Conservation (phyloP, 2,113 vertebrate species). For the Hippoglossus stenolepis region DNA sequence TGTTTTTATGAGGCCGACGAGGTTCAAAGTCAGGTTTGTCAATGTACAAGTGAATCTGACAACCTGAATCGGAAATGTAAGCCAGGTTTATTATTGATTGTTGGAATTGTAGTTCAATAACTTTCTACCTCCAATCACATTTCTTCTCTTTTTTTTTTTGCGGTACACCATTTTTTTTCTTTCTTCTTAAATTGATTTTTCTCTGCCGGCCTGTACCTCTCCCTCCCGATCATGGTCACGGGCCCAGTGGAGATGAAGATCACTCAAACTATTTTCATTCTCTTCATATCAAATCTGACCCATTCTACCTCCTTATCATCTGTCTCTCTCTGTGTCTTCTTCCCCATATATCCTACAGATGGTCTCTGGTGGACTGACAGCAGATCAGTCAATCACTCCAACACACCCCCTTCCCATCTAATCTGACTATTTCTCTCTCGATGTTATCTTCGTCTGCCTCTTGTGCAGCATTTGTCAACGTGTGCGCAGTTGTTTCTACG, state of each 20-base stretch:
- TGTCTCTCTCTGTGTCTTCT: conserved; percentile 22
- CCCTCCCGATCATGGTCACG: conserved; percentile 31
- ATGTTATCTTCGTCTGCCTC: conserved; percentile 40
- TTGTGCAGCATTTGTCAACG: conserved; percentile 31
- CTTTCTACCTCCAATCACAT: conserved; percentile 17
- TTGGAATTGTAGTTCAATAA: conserved; percentile 1
- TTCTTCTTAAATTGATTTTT: conserved; percentile 17
- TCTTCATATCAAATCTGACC: conserved; percentile 45
- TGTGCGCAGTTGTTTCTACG: conserved; percentile 1
- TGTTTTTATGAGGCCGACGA: conserved; percentile 4
- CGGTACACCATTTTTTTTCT: not conserved
- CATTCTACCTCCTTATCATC: conserved; percentile 42
- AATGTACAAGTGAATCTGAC: conserved; percentile 9
- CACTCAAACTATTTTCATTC: conserved; percentile 54
- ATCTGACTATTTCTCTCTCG: conserved; percentile 33
- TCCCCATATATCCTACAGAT: conserved; percentile 13
- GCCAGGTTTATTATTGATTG: conserved; percentile 2
- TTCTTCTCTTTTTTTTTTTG: not conserved
- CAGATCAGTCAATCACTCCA: conserved; percentile 57
- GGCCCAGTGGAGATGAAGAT: conserved; percentile 49
- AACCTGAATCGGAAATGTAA: conserved; percentile 18
- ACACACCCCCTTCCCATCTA: conserved; percentile 31
- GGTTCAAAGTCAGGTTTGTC: conserved; percentile 5
- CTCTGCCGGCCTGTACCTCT: conserved; percentile 22
- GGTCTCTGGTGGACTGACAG: conserved; percentile 54